Evolutionary conservation across 2,888 invertebrate species (phyloP), one percentile per base, ranked within the genome.

Genomic region (Apodemia hepburni): DNA sequence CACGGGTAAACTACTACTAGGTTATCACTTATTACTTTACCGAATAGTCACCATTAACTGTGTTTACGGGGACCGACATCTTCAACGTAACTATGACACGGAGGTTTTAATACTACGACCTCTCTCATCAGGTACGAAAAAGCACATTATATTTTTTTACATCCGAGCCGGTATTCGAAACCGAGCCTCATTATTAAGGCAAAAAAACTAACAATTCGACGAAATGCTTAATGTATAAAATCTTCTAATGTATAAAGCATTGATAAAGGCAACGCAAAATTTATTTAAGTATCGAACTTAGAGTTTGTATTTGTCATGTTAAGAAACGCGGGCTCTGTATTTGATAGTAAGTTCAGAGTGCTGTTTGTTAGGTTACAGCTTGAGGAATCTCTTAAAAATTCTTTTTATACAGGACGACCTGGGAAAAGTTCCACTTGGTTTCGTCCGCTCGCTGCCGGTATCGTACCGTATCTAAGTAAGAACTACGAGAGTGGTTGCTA

Each of bases 361-460:
- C 75, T 75, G 74, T 73, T 78, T 81, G 73, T 72, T 72, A 76
- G 81, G 74, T 79, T 81, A 75, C 77, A 73, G 79, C 75, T 78
- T 72, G 77, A 73, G 78, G 80, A 78, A 79, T 80, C 77, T 80
- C 83, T 85, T 84, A 80, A 85, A 80, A 84, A 85, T 85, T 86
- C 82, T 85, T 88, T 88, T 87, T 87, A 83, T 82, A 75, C 78
- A 75, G 78, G 78, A 73, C 81, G 78, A 85, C 85, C 82, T 84
- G 83, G 80, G 79, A 79, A 82, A 87, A 86, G 84, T 87, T 88
- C 81, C 82, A 82, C 85, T 85, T 84, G 84, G 87, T 86, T 88
- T 83, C 79, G 76, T 77, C 74, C 77, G 80, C 75, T 78, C 67
- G 77, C 63, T 65, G 63, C 65, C 66, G 60, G 68, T 69, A 68